Conservation (phyloP, 2,888 invertebrate genomes). For the Noctuana brunneofusca region DNA sequence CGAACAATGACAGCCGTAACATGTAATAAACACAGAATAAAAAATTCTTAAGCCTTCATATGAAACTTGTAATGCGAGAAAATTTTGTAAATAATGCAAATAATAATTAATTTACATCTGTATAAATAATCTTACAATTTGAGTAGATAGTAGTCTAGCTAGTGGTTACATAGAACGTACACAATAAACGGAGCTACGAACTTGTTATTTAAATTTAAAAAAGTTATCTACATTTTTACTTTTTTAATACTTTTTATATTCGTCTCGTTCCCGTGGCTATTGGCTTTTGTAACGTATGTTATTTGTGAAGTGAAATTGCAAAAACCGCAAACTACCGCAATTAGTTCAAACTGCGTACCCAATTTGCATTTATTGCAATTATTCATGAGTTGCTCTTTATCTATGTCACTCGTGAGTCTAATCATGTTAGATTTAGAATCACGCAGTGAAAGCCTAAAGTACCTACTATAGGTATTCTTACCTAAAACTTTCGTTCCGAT, state of each 20-base stretch:
- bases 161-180: too few relatives aligned
- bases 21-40: not conserved
- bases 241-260: too few relatives aligned
- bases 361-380: slow-evolving; percentile 31
- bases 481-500: too few relatives aligned
- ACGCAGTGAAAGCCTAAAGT: not conserved
- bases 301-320: slow-evolving; percentile 21
- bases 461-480: too few relatives aligned
- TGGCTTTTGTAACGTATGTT: slow-evolving; percentile 12
- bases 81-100: too few relatives aligned
- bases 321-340: slow-evolving; percentile 26
- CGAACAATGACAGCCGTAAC: slow-evolving; percentile 8
- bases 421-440: not conserved
- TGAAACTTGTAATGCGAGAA: too few relatives aligned
- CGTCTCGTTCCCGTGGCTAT: not conserved
- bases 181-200: too few relatives aligned
- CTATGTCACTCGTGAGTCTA: not conserved
- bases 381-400: slow-evolving; percentile 20
- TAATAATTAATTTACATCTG: too few relatives aligned
- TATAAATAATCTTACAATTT: too few relatives aligned
- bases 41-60: not conserved
- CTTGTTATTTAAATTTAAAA: too few relatives aligned
- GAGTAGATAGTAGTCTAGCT: too few relatives aligned
- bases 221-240: too few relatives aligned
- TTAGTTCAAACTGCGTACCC: slow-evolving; percentile 26